These are phyloP conservation scores for Epizoanthus fatuus DNA, from an alignment of 92 coral and sea anemone species.

Conservation along the genomic window DNA sequence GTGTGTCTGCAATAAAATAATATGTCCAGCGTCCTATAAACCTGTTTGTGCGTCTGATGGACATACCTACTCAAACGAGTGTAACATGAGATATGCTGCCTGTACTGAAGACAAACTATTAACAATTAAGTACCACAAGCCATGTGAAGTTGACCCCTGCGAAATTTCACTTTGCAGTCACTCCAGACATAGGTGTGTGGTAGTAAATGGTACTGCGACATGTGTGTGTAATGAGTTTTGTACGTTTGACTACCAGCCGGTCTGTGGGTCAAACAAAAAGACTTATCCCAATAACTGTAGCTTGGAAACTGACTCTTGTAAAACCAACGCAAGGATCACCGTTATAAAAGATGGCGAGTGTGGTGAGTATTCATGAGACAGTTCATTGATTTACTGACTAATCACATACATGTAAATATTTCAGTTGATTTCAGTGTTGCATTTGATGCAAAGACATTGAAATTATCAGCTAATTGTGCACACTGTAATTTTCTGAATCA, in stretches of 20 bases:
- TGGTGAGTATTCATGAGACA: slow-evolving; percentile 55
- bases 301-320: slow-evolving; percentile 80
- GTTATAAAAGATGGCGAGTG: slow-evolving; percentile 71
- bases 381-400: not conserved
- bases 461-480: too few relatives aligned
- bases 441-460: too few relatives aligned
- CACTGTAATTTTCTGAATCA: too few relatives aligned
- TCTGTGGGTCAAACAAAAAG: slow-evolving; percentile 84
- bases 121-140: not conserved
- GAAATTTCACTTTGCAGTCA: slow-evolving; percentile 72
- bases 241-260: slow-evolving; percentile 63
- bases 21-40: not conserved
- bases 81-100: slow-evolving; percentile 17
- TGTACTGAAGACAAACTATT: not conserved
- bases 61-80: slow-evolving; percentile 41
- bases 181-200: slow-evolving; percentile 63
- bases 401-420: too few relatives aligned
- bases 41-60: slow-evolving; percentile 66
- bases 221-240: slow-evolving; percentile 80
- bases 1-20: slow-evolving; percentile 39
- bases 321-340: slow-evolving; percentile 58
- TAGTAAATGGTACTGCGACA: slow-evolving; percentile 80
- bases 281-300: slow-evolving; percentile 78
- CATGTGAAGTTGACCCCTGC: slow-evolving; percentile 64
- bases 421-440: too few relatives aligned